Conservation (phyloP, 2,113 vertebrate species). For the Pristiophorus japonicus region DNA sequence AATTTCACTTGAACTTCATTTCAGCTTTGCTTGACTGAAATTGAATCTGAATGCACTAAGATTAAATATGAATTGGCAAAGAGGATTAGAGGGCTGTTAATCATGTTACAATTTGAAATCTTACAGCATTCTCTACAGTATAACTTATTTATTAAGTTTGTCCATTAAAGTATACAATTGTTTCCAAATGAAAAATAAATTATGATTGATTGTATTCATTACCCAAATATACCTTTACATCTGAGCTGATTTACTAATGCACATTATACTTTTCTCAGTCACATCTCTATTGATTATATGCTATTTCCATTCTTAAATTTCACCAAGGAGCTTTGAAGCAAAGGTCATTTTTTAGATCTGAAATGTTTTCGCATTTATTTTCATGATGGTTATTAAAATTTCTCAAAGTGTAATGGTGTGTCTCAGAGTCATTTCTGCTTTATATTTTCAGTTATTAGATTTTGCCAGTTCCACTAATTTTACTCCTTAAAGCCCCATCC, state of each 20-base stretch:
- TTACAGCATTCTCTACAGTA: not conserved
- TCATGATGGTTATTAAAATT: not conserved
- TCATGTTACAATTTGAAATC: not conserved
- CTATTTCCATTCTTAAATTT: not conserved
- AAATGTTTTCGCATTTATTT: not conserved
- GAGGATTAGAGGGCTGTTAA: not conserved
- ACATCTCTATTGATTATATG: not conserved
- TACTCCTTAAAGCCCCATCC: not conserved
- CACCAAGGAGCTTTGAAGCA: not conserved
- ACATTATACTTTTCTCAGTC: not conserved
- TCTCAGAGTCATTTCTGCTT: not conserved
- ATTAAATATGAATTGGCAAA: constrained; percentile 14
- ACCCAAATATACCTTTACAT: not conserved
- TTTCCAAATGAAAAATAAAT: not conserved
- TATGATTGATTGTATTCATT: not conserved
- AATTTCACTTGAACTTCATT: constrained; percentile 16
- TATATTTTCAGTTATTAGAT: not conserved
- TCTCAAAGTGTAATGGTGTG: not conserved
- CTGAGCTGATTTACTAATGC: not conserved
- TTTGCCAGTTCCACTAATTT: not conserved
- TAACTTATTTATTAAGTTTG: constrained; percentile 5
- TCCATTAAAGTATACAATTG: not conserved
- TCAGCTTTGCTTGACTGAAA: not conserved
- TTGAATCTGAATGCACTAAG: not conserved
- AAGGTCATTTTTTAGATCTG: not conserved